Base-by-base conservation (phyloP, 1,140 invertebrate genomes). In the Tetranychus urticae region DNA sequence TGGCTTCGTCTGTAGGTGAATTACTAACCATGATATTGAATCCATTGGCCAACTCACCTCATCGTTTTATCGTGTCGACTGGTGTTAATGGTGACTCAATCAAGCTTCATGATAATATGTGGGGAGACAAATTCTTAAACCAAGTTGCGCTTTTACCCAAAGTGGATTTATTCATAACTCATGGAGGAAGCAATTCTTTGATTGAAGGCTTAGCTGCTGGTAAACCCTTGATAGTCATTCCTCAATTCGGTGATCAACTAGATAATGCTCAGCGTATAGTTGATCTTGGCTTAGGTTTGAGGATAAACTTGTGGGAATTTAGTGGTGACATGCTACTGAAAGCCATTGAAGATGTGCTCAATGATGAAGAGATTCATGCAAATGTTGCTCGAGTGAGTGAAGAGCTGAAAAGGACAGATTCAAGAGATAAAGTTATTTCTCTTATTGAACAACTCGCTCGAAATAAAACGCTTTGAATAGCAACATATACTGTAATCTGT, bases 201-300 rank as follows among this genome's bases (percentile, higher is more conserved):
- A 59, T 46, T 45, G 58, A 59, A 31, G 12, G 12, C 23, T 45
- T 59, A 1, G 8, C 31, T 34, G 31, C 36, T 13, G 58, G 58
- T 59, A 36, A 35, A 45, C 58, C 58, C 0, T 14, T 35, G 0
- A 31, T 59, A 6, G 42, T 59, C 3, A 23, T 42, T 23, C 60
- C 60, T 5, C 13, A n/a, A n/a, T 59, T 61, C 1, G n/a, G n/a
- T 7, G 60, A 61, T 3, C 60, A 61, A 61, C 39, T 59, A 7
- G 54, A 61, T 31, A 55, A 58, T 60, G 60, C 57, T 1, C 48
- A 58, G 1, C 45, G 60, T 1, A 10, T 61, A 10, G 48, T 1
- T 14, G 31, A 14, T 23, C 31, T 50, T 1, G 14, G 14, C 4
- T 50, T 50, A 50, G 48, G 48, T 4, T 0, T 5, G 31, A 50